Evolutionary conservation across 2,888 invertebrate species (phyloP), one percentile per base, ranked within the genome.

Genomic region (Arctia plantaginis): DNA sequence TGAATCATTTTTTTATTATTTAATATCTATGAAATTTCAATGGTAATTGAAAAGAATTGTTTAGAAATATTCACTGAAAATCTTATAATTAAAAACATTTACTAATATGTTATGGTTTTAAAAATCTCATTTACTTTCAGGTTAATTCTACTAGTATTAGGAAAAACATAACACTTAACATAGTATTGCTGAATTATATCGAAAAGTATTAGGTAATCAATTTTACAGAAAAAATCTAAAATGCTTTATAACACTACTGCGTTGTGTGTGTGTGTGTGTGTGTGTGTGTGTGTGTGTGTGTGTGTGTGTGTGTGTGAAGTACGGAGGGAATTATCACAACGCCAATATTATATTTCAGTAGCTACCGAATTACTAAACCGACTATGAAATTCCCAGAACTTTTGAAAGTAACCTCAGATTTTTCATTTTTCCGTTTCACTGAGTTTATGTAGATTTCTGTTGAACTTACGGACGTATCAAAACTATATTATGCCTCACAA

Each of bases 271-370:
- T n/a, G n/a, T n/a, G n/a, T n/a, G n/a, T n/a, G n/a, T n/a, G n/a
- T n/a, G n/a, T n/a, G n/a, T n/a, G n/a, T n/a, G n/a, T n/a, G n/a
- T n/a, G n/a, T n/a, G n/a, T n/a, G n/a, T n/a, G n/a, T n/a, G n/a
- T n/a, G n/a, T n/a, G n/a, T n/a, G n/a, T n/a, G n/a, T n/a, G n/a
- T n/a, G n/a, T n/a, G n/a, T 67, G 33, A 44, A 72, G 62, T 67
- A 44, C 39, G 23, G 41, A 41, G 67, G 33, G 33, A 41, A 59
- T 27, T 66, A 44, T 15, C 33, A 67, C 72, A 62, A 41, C 33
- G 67, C 41, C 30, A 72, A 72, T 72, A 62, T 66, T 41, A 66
- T 67, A 59, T 72, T 72, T 67, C 66, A 66, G 30, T 30, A n/a
- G 72, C 41, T 59, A 59, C 59, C 72, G 44, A 55, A 67, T 62